Evolutionary conservation across 2,888 invertebrate species (phyloP), one percentile per base, ranked within the genome.

Genomic region (Hydrotaea cyrtoneurina): DNA sequence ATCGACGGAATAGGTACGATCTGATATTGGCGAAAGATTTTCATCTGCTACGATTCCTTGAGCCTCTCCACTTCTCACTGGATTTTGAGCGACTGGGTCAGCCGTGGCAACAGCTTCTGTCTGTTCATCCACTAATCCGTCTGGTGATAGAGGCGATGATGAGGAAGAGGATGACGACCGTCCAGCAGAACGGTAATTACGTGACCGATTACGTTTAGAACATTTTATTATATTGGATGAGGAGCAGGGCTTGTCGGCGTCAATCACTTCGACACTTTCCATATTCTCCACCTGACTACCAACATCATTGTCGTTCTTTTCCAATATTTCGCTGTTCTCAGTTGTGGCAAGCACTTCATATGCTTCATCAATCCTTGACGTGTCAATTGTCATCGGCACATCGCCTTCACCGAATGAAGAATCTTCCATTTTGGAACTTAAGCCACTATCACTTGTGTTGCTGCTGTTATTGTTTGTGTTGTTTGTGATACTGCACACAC

Each of bases 351-450:
- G 7, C 43, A 53, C 55, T 53, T 19, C 57, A 53, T 53, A n/a
- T 2, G 15, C 13, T 21, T 64, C 19, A 17, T 64, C 43, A 4
- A 50, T 46, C 0, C 7, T 13, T 53, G 31, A 4, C 15, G 50
- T 11, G n/a, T 4, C 31, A n/a, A 72, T 17, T 69, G 0, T 77
- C 11, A 21, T 69, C 71, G 57, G 11, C 71, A 13, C 23, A 31
- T 46, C 71, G 15, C 21, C 57, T 74, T 79, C 75, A 11, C 55
- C 74, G 50, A 72, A 66, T 17, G 66, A 80, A 0, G 82, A 83
- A 15, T 84, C 83, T 23, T 84, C 87, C 78, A 82, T 80, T 80
- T 84, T 87, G n/a, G 75, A 78, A 83, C 77, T 84, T 21, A 86
- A 57, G 0, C 86, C 85, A 62, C 86, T 86, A 64, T 86, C 86